These are phyloP conservation scores for Chaunax sp. DNA, from an alignment of 2,797 vertebrate genomes.

Conservation along the genomic window DNA sequence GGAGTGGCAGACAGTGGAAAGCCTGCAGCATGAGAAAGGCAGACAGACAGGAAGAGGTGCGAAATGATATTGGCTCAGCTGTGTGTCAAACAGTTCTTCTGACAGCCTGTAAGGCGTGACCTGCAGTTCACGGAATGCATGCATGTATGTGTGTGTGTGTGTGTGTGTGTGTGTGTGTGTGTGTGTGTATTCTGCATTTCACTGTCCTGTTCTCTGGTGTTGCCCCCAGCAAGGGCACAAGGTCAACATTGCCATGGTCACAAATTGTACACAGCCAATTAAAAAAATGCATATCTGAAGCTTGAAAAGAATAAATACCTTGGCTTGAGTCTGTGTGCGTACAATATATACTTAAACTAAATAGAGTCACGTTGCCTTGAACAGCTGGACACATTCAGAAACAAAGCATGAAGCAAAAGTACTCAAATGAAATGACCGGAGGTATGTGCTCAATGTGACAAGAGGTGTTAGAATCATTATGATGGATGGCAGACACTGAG, in stretches of 20 bases:
- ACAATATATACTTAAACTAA: neutral
- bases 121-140: constrained; percentile 1
- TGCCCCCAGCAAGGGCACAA: constrained; percentile 5
- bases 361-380: neutral
- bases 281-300: neutral
- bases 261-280: constrained; percentile 4
- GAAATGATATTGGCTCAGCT: constrained; percentile 18
- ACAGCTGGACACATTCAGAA: neutral
- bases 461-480: neutral
- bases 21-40: neutral
- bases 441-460: neutral
- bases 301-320: neutral
- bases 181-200: neutral
- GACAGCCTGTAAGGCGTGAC: constrained; percentile 28
- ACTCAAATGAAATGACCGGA: neutral
- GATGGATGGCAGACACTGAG: neutral
- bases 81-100: constrained; percentile 15
- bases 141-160: constrained; percentile 10
- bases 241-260: constrained; percentile 6
- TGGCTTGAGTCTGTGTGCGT: neutral
- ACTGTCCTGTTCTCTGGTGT: neutral
- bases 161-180: constrained; percentile 10
- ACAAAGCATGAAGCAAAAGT: neutral
- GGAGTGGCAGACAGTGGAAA: constrained; percentile 8
- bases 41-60: constrained; percentile 17